Base-by-base conservation (phyloP, 2,888 invertebrate species). In the Hoplodrina blanda region DNA sequence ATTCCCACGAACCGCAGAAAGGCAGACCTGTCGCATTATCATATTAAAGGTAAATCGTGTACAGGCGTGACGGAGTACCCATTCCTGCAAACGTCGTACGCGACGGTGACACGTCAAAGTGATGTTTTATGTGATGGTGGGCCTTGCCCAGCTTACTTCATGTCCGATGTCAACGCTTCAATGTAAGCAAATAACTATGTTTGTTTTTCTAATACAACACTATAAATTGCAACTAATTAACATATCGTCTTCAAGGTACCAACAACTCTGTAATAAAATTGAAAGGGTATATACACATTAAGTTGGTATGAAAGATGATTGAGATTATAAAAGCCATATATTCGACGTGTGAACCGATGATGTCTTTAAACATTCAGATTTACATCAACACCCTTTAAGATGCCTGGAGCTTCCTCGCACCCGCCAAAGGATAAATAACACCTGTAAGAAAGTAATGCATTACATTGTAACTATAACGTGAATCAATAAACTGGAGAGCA, bases 21-120 rank as follows among this genome's bases (percentile, higher is more conserved):
- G 80, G 83, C 84, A 85, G 85, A 85, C 85, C 85, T 89, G 90
- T 88, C 88, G 82, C 81, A 91, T 91, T 91, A 91, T 86, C 89
- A 91, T 92, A 89, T 88, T 89, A 88, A 86, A 87, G 85, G 86
- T 79, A 81, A 81, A 85, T 83, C 86, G 84, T 83, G 82, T 83
- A 82, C 83, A 85, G 83, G 87, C 88, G 88, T 88, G 85, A 87
- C 86, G 79, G 83, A 86, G 78, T 86, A 77, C 73, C 79, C 81
- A 85, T 87, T 84, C 84, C 83, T 84, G 84, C 83, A 84, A 82
- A 81, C 78, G 75, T 78, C 65, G 67, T 59, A 62, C 53, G 63
- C 66, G 44, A 65, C 62, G 61, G 75, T 69, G 76, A 70, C 73
- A 59, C 68, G 77, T 71, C 69, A 53, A 78, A 78, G 59, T 82